Evolutionary conservation across 2,113 vertebrate genomes (phyloP), one percentile per base, ranked within the genome.

Genomic region (Protobothrops mucrosquamatus): DNA sequence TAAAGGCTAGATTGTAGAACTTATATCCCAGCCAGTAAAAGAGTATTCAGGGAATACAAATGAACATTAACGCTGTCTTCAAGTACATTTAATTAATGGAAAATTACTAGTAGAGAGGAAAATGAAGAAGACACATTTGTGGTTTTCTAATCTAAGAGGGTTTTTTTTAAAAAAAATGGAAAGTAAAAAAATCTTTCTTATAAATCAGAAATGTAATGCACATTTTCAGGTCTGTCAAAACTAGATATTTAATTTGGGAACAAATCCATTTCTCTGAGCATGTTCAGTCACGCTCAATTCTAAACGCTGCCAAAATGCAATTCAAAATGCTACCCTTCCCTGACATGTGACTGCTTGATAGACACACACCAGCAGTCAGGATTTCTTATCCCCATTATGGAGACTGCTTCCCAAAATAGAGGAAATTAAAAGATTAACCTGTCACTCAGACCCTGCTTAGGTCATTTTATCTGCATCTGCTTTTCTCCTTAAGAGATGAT

Each of bases 401-500:
- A 81, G 6, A 93, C 94, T 85, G 93, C 94, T 97, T 97, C 97
- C 96, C 91, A 91, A 97, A 98, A 97, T 96, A 97, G 96, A 95
- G 64, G 81, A 95, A 95, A 97, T 96, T 96, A 97, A 96, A 96
- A 95, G 96, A 97, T 97, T 96, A 97, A 22, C 81, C 94, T 93
- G 94, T 96, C 94, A 90, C 93, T 89, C n/a, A 89, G 59, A 57
- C 24, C 87, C 29, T 89, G 59, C 88, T 64, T 81, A 95, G 54
- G 52, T 93, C 94, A 52, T 5, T 3, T 93, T 61, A 88, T 87
- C 94, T 94, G 91, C 74, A 96, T 95, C 91, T 59, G 22, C 92
- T 95, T 93, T 93, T 81, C 26, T 24, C 59, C 20, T 88, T 52
- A 88, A 92, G 46, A 69, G 29, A 34, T 29, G 1, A 23, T 39